Evolutionary conservation across 2,888 invertebrate species (phyloP).

Genomic region (Caenorhabditis virilis): DNA sequence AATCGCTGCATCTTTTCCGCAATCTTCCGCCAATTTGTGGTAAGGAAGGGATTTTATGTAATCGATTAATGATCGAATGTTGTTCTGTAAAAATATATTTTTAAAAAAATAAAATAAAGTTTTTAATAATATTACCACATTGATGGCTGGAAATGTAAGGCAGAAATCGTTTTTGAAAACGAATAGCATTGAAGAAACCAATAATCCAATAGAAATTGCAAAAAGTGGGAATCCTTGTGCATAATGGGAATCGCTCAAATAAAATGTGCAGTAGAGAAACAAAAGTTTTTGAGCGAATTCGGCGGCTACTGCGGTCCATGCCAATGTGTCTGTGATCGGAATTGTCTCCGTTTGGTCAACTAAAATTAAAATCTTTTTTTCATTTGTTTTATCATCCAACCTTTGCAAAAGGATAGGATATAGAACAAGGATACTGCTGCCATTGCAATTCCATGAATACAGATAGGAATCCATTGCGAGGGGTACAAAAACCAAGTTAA

Average conservation of each 20-base stretch:
- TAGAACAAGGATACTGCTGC: not conserved
- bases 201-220: constrained; percentile 6
- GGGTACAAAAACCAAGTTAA: constrained; percentile 18
- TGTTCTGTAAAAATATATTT: constrained; percentile 14
- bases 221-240: constrained; percentile 6
- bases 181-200: constrained; percentile 10
- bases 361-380: constrained; percentile 3
- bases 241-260: constrained; percentile 7
- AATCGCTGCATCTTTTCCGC: constrained; percentile 13
- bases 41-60: constrained; percentile 4
- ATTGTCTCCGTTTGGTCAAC: constrained; percentile 16
- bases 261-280: constrained; percentile 6
- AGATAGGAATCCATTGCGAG: constrained; percentile 6
- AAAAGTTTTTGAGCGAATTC: constrained; percentile 15
- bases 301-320: constrained; percentile 6
- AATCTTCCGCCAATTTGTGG: not conserved
- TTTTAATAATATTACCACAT: constrained; percentile 12
- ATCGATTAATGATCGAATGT: constrained; percentile 9
- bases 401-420: constrained; percentile 17
- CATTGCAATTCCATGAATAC: constrained; percentile 6
- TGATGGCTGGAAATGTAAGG: constrained; percentile 10
- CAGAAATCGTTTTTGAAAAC: constrained; percentile 27
- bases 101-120: not conserved
- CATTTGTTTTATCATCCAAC: not conserved
- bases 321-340: constrained; percentile 6